Conservation (phyloP, 2,888 invertebrate species). For the Drosophila ustulata region DNA sequence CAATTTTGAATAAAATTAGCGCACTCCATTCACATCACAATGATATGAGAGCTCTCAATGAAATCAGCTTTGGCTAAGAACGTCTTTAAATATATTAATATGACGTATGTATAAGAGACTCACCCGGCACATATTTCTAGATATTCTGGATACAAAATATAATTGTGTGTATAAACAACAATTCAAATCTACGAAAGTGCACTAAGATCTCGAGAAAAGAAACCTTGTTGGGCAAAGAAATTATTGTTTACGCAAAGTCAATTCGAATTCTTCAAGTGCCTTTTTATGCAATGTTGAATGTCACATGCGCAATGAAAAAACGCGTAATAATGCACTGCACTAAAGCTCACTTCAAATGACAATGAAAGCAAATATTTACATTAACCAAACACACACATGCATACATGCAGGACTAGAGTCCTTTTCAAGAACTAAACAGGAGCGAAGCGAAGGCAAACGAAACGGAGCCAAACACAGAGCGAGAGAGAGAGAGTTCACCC, state of each 20-base stretch:
- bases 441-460: constrained; percentile 23
- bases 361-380: constrained; percentile 77
- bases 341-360: constrained; percentile 72
- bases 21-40: neutral
- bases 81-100: too few species aligned
- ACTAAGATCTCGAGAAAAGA: neutral
- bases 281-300: constrained; percentile 13
- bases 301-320: constrained; percentile 27
- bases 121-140: neutral
- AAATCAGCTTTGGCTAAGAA: too few species aligned
- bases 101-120: neutral
- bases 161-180: neutral
- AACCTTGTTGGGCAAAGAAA: neutral
- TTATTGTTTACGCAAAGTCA: constrained; percentile 5
- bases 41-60: neutral
- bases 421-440: constrained; percentile 30
- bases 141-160: neutral
- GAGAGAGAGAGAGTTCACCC: constrained; percentile 56
- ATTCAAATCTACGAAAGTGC: neutral
- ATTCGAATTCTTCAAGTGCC: constrained; percentile 4
- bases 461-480: constrained; percentile 27
- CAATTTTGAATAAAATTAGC: neutral
- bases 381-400: constrained; percentile 52
- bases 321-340: constrained; percentile 60
- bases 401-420: constrained; percentile 27